Conservation (phyloP, 2,888 invertebrate species). For the Limenitis camilla region DNA sequence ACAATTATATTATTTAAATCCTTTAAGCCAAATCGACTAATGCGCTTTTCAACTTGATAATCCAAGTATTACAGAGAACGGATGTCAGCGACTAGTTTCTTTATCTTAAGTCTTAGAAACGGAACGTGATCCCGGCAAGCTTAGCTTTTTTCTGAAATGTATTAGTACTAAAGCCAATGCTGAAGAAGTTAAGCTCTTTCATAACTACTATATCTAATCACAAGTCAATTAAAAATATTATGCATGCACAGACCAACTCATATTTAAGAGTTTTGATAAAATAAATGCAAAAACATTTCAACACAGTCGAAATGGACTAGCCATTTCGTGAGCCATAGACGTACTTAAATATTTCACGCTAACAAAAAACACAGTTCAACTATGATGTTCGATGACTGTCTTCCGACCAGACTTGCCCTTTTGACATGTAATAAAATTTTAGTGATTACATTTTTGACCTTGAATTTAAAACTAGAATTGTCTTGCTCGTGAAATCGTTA, state of each 20-base stretch:
- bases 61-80: conserved; percentile 14
- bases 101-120: conserved; percentile 19
- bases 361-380: conserved; percentile 6
- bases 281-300: too few relatives aligned
- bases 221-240: neutral
- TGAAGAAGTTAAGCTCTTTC: conserved; percentile 12
- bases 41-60: conserved; percentile 17
- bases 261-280: too few relatives aligned
- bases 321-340: conserved; percentile 1
- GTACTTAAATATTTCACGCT: neutral
- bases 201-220: conserved; percentile 17
- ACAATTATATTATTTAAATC: conserved; percentile 1
- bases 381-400: neutral
- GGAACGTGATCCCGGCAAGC: conserved; percentile 16
- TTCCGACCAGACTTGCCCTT: too few relatives aligned
- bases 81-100: conserved; percentile 20
- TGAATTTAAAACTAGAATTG: conserved; percentile 67
- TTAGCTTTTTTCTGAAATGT: conserved; percentile 18
- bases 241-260: too few relatives aligned
- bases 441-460: conserved; percentile 61
- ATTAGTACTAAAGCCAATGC: conserved; percentile 17
- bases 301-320: too few relatives aligned
- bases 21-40: conserved; percentile 10
- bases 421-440: conserved; percentile 37
- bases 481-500: conserved; percentile 68